These are phyloP conservation scores for Drosophila bifasciata DNA, from an alignment of 1,140 invertebrate species.

Conservation along the genomic window DNA sequence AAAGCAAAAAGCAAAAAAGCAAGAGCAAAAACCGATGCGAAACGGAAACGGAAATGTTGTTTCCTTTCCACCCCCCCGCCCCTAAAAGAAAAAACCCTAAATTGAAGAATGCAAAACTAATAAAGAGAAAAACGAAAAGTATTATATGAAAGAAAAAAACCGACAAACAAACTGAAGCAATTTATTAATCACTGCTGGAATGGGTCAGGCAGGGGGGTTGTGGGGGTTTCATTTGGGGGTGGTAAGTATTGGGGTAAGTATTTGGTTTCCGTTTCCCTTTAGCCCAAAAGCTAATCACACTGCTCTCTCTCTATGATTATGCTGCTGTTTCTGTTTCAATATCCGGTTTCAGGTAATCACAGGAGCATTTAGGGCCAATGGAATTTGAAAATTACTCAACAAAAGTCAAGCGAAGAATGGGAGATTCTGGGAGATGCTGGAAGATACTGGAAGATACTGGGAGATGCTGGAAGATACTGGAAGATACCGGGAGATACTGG, in stretches of 20 bases:
- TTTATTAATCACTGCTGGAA: neutral
- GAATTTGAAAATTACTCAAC: constrained; percentile 50
- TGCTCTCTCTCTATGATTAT: too few relatives aligned
- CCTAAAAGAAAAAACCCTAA: constrained; percentile 40
- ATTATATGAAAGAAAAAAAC: constrained; percentile 41
- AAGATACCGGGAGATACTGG: too few relatives aligned
- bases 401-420: neutral
- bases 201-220: too few relatives aligned
- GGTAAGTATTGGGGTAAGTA: too few relatives aligned
- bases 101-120: constrained; percentile 54
- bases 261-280: neutral
- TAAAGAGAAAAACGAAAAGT: constrained; percentile 53
- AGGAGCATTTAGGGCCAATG: constrained; percentile 33
- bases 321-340: constrained; percentile 4
- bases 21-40: neutral
- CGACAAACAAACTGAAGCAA: neutral
- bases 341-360: constrained; percentile 35
- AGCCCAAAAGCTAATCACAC: neutral
- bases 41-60: constrained; percentile 18
- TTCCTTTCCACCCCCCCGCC: too few relatives aligned
- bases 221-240: too few relatives aligned
- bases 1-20: neutral
- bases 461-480: too few relatives aligned
- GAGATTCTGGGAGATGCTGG: neutral
- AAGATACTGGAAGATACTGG: too few relatives aligned